phyloP scores from a whole-genome alignment of 2,797 vertebrate genomes.

The Amblyraja radiata region DNA sequence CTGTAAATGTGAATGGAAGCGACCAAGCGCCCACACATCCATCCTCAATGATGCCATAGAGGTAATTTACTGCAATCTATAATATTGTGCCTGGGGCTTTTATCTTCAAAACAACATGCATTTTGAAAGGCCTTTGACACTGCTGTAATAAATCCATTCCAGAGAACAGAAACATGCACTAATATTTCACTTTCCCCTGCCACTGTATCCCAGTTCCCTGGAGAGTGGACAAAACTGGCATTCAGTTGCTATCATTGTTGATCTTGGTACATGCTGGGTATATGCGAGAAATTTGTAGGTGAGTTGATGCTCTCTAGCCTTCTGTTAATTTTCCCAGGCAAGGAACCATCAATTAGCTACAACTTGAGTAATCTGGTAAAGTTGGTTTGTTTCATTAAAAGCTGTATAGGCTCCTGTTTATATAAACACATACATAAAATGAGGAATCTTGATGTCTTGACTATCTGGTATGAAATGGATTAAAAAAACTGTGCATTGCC shows the following conservation, averaged over 20 bases:
- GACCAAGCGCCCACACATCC: constrained; percentile 52
- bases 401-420: background rate
- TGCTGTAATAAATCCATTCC: background rate
- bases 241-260: background rate
- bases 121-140: background rate
- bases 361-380: background rate
- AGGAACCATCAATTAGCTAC: background rate
- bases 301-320: background rate
- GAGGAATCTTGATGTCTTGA: background rate
- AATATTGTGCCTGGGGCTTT: background rate
- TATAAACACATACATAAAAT: background rate
- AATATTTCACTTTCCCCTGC: background rate
- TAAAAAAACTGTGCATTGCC: background rate
- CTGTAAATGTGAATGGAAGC: constrained; percentile 70
- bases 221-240: background rate
- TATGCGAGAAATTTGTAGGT: background rate
- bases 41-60: constrained; percentile 45
- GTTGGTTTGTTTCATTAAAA: background rate
- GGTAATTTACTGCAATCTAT: constrained; percentile 45
- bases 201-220: background rate
- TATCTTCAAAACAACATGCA: background rate
- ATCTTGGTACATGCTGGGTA: background rate
- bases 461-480: background rate
- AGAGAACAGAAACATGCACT: background rate
- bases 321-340: background rate